Conservation (phyloP, 2,113 vertebrate genomes). For the Cervus canadensis region DNA sequence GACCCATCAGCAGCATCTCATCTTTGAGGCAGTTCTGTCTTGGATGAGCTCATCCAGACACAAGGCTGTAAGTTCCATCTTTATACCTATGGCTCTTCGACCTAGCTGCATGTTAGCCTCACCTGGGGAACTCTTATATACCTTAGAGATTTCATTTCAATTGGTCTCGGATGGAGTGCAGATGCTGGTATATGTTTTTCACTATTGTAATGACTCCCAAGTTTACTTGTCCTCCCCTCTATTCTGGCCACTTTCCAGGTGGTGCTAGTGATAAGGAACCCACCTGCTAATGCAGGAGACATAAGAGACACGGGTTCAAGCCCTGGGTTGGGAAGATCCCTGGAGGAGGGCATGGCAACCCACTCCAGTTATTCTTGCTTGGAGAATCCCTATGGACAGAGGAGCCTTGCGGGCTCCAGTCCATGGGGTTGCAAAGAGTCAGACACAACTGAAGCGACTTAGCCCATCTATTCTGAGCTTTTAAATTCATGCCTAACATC, state of each 20-base stretch:
- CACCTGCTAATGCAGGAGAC: not conserved
- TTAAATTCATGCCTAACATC: not conserved
- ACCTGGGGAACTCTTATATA: not conserved
- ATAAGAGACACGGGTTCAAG: not conserved
- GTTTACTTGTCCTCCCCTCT: not conserved
- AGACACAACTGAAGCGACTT: not conserved
- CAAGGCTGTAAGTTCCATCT: not conserved
- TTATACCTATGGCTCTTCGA: not conserved
- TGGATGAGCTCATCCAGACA: too few species aligned
- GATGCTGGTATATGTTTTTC: not conserved
- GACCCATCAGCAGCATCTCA: not conserved
- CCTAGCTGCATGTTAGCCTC: too few species aligned
- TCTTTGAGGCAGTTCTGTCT: not conserved
- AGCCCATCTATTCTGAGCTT: not conserved
- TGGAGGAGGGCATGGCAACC: not conserved
- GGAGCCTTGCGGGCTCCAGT: not conserved
- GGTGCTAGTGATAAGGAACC: not conserved
- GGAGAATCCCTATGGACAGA: not conserved
- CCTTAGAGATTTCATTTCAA: not conserved
- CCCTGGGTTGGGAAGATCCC: not conserved
- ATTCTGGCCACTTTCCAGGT: not conserved
- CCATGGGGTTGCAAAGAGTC: accelerated
- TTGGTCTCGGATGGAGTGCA: not conserved
- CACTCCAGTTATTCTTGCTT: not conserved
- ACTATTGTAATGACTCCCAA: not conserved